Conservation (phyloP, 2,888 invertebrate genomes). For the Caenorhabditis imperialis region DNA sequence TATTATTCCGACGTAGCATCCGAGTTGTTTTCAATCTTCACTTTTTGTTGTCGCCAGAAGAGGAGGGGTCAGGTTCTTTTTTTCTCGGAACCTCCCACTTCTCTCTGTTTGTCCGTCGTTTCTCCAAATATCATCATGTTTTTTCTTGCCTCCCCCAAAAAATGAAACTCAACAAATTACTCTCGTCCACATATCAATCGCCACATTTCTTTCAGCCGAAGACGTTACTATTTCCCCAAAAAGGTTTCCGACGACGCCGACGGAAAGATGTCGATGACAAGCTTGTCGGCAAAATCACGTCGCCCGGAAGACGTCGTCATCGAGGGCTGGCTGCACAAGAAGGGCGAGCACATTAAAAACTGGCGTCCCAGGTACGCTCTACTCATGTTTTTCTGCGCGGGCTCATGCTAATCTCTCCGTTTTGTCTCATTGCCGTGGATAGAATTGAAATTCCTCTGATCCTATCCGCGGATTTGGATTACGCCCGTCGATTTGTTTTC, state of each 20-base stretch:
- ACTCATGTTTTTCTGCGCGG: not conserved
- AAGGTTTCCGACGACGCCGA: conserved; percentile 21
- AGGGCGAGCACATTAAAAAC: conserved; percentile 97
- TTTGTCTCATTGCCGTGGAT: too few relatives aligned
- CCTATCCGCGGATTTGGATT: too few relatives aligned
- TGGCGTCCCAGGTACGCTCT: conserved; percentile 87
- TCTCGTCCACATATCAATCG: not conserved
- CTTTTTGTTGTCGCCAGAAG: too few relatives aligned
- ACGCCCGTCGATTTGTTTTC: too few relatives aligned
- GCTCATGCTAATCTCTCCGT: not conserved
- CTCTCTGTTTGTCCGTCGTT: not conserved
- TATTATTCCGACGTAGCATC: too few relatives aligned
- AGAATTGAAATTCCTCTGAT: not conserved
- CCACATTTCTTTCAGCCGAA: conserved; percentile 20
- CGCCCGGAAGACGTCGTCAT: conserved; percentile 83
- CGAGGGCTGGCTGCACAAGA: conserved; percentile 95
- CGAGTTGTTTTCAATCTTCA: too few relatives aligned
- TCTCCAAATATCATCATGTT: conserved; percentile 3
- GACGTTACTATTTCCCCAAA: conserved; percentile 6
- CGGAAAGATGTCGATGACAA: conserved; percentile 66
- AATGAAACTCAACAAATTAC: not conserved
- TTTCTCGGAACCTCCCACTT: too few relatives aligned
- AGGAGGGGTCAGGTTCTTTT: too few relatives aligned
- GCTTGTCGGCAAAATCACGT: conserved; percentile 61
- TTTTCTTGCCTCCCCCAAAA: conserved; percentile 15